These are phyloP conservation scores for Cnemophilus loriae DNA, from an alignment of 2,113 vertebrate species.

Conservation along the genomic window DNA sequence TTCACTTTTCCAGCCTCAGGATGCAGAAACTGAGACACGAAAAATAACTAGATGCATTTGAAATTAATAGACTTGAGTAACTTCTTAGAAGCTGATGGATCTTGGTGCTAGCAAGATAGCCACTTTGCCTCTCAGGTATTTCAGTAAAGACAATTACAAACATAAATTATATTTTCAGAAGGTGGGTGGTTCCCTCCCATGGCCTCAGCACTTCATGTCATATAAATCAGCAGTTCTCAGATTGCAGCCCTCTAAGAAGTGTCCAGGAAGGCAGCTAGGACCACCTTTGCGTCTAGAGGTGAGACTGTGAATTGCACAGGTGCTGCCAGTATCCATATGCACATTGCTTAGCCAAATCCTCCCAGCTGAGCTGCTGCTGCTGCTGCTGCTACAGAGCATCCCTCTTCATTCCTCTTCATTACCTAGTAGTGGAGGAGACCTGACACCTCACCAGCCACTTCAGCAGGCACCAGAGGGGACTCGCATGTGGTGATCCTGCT, in stretches of 20 bases:
- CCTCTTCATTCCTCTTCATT: neutral
- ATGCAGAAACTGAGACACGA: neutral
- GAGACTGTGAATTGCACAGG: neutral
- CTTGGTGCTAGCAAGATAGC: neutral
- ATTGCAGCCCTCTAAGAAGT: neutral
- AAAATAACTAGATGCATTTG: neutral
- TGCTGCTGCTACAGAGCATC: too few species aligned
- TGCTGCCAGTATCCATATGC: rapidly evolving
- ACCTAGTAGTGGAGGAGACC: neutral
- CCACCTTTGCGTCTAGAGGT: neutral
- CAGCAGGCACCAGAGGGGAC: neutral
- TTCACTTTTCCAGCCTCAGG: neutral
- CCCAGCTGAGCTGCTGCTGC: neutral
- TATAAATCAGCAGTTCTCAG: neutral
- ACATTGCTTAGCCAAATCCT: neutral
- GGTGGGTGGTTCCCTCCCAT: neutral
- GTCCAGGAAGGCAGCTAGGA: neutral
- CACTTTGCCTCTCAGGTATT: neutral
- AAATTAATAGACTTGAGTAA: neutral
- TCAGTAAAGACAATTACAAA: neutral
- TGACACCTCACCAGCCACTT: neutral
- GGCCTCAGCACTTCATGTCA: neutral
- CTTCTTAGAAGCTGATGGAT: neutral
- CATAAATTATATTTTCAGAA: neutral
- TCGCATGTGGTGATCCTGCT: neutral